Percentiles rank a stretch among this genome's conserved stretches.
These are phyloP conservation scores for Uropetala carovei DNA, from an alignment of 2,888 invertebrate species.

Conservation along the genomic window DNA sequence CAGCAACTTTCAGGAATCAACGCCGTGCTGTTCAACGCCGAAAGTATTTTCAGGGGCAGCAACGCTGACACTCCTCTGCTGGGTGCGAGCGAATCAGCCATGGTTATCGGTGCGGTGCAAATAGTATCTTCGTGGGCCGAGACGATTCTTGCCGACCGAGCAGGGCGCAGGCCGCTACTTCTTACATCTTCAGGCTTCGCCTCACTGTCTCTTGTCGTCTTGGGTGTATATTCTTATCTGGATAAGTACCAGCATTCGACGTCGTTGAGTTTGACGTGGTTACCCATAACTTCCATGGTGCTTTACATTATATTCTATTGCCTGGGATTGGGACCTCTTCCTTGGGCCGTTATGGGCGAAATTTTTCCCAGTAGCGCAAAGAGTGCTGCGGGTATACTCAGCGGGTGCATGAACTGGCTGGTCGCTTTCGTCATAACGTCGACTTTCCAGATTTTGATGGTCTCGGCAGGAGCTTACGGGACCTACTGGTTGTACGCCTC, in stretches of 20 bases:
- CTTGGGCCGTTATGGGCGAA: constrained; percentile 81
- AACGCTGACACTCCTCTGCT: constrained; percentile 77
- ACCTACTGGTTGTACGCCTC: constrained; percentile 82
- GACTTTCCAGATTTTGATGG: constrained; percentile 79
- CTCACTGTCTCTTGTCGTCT: constrained; percentile 70
- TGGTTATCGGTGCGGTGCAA: constrained; percentile 79
- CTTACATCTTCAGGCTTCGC: constrained; percentile 74
- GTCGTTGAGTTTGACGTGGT: constrained; percentile 70
- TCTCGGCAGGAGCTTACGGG: constrained; percentile 79
- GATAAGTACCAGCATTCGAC: not conserved
- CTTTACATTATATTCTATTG: constrained; percentile 79
- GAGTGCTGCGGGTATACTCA: constrained; percentile 79
- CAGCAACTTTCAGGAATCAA: constrained; percentile 80
- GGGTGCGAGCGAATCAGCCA: constrained; percentile 78
- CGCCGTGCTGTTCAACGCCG: constrained; percentile 80
- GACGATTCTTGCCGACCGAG: constrained; percentile 77
- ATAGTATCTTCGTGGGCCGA: constrained; percentile 74
- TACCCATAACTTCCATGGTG: constrained; percentile 78
- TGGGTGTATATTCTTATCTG: constrained; percentile 14
- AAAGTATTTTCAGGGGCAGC: constrained; percentile 76
- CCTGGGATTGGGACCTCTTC: constrained; percentile 79
- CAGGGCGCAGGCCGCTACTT: constrained; percentile 76
- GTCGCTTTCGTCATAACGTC: constrained; percentile 80
- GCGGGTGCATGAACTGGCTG: constrained; percentile 78
- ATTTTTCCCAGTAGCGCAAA: constrained; percentile 82